A percentile compares a stretch with the other conserved stretches of the same genome.
Conservation (phyloP, 2,113 vertebrate genomes). For the Hystrix brachyura region DNA sequence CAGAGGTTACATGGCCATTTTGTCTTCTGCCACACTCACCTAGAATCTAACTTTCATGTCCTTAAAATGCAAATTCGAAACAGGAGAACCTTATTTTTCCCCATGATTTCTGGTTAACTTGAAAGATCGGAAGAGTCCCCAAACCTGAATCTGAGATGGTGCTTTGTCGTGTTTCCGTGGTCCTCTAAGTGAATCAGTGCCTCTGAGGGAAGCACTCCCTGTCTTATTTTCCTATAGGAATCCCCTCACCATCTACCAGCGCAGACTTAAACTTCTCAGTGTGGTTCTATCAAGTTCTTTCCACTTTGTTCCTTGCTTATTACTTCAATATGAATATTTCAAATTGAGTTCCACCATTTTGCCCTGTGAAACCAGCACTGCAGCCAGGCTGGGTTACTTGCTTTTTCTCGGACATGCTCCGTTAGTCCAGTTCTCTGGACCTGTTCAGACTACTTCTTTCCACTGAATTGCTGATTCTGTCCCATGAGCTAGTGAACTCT, state of each 20-base stretch:
- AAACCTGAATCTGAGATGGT: neutral
- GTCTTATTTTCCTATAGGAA: neutral
- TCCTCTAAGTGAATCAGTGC: neutral
- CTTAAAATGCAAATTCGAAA: neutral
- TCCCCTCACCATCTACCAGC: neutral
- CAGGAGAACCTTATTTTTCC: neutral
- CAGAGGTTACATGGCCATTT: neutral
- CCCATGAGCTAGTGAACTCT: neutral
- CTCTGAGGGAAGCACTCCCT: neutral
- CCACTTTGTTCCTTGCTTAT: neutral
- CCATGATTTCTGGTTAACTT: neutral
- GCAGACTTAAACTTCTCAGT: neutral
- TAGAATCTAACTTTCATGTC: neutral
- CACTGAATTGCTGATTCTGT: neutral
- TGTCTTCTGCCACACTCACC: neutral
- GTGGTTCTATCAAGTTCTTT: neutral
- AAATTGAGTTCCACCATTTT: neutral
- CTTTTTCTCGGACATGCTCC: neutral
- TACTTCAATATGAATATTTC: neutral
- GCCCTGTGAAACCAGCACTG: neutral
- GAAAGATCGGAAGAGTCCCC: neutral
- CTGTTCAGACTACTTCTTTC: neutral
- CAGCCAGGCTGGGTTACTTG: neutral
- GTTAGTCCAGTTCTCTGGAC: neutral
- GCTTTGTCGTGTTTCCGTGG: neutral